Conservation (phyloP, 2,113 vertebrate species). For the Cyanoderma ruficeps region DNA sequence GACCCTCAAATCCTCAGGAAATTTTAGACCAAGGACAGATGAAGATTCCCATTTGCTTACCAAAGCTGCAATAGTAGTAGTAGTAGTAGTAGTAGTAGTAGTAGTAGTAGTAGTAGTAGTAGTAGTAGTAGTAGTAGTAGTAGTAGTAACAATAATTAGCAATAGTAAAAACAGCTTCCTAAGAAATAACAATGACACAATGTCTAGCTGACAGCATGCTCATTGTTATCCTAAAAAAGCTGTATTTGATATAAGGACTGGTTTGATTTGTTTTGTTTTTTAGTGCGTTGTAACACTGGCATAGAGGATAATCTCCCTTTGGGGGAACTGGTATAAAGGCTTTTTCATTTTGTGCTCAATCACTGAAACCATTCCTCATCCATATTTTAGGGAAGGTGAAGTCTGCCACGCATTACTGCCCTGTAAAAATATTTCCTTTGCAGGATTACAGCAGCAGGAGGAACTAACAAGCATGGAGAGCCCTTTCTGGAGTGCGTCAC, state of each 20-base stretch:
- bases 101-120: background rate
- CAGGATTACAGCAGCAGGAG: conserved; percentile 43
- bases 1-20: background rate
- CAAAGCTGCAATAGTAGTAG: background rate
- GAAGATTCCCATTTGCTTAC: background rate
- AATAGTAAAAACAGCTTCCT: background rate
- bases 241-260: background rate
- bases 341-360: conserved; percentile 63
- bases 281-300: background rate
- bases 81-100: background rate
- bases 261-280: background rate
- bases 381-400: conserved; percentile 69
- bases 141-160: background rate
- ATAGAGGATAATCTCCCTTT: conserved; percentile 42
- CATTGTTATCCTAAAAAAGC: background rate
- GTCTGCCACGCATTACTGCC: conserved; percentile 44
- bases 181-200: background rate
- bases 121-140: background rate
- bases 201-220: background rate
- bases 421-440: conserved; percentile 70
- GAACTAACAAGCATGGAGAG: conserved; percentile 57
- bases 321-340: background rate
- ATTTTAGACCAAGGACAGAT: background rate
- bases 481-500: conserved; percentile 31
- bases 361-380: conserved; percentile 51